Base-by-base conservation (phyloP, 1,140 invertebrate species). In the Zaprionus tsacasi region DNA sequence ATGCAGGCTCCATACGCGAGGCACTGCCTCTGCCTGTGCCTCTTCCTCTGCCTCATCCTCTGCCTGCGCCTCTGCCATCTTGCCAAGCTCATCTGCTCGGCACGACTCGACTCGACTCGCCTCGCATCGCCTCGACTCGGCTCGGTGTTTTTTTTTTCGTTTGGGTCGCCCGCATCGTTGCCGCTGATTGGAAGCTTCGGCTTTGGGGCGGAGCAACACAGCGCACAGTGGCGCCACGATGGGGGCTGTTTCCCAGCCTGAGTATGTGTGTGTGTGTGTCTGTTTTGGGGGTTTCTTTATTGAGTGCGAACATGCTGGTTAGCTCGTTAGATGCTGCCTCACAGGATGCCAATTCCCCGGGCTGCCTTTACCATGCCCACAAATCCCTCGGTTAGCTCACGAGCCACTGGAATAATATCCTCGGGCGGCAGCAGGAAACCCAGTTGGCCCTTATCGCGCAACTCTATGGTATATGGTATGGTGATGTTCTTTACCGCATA, bases 341-440 rank as follows among this genome's bases (percentile, higher is more conserved):
- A 86, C 7, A 91, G 40, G 2, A 91, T 61, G 70, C 78, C 71
- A 13, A 91, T 40, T 76, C 79, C 78, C 27, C 91, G 91, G 0
- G 94, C 94, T 75, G 95, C 94, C 27, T 94, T 79, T 52, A 96
- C 93, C 65, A 96, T 92, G 8, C 94, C 94, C 1, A 96, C 56
- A 4, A 96, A 79, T 6, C 94, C 95, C 69, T 95, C 95, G 40
- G 95, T 82, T 5, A 96, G 95, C 93, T 98, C 97, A 74, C 95
- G 92, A 33, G 94, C 95, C 38, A 96, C 96, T 1, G 96, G 95
- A 36, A 95, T 93, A 66, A 98, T 98, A 86, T 96, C 94, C 38
- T 94, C 92, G 5, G 95, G 93, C 0, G 97, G 97, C 15, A 98
- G 93, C 0, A 97, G 12, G 89, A 98, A 98, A 1, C 96, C 97